These are phyloP conservation scores for Rhagoletis pomonella DNA, from an alignment of 1,140 invertebrate genomes.

Conservation along the genomic window DNA sequence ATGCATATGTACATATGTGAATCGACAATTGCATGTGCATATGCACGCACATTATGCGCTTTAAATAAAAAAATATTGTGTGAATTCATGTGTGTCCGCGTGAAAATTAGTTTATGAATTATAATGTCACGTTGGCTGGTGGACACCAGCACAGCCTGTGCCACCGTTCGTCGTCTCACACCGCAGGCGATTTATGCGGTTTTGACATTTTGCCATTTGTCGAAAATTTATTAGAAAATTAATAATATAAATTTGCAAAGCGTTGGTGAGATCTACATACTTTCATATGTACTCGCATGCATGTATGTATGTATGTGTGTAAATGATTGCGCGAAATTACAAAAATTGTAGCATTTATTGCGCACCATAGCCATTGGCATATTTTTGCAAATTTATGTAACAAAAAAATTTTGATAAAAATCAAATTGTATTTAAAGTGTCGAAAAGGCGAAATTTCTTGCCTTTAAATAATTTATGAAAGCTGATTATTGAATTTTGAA, in stretches of 20 bases:
- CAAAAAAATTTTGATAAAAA: no score
- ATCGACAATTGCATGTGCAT: not conserved
- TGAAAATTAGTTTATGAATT: constrained; percentile 49
- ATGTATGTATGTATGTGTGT: not conserved
- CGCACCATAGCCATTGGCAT: no score
- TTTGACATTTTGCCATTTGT: constrained; percentile 48
- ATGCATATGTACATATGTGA: not conserved
- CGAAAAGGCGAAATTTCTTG: no score
- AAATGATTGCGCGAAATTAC: constrained; percentile 25
- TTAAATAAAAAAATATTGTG: constrained; percentile 1
- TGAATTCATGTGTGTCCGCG: constrained; percentile 2
- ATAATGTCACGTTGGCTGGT: constrained; percentile 43
- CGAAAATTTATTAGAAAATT: constrained; percentile 51
- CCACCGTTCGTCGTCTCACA: constrained; percentile 21
- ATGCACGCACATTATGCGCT: not conserved
- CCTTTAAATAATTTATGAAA: no score
- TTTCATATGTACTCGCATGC: not conserved
- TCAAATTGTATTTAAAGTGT: no score
- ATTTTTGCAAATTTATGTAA: no score
- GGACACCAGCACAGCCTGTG: not conserved
- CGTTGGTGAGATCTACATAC: not conserved
- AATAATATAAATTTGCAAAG: constrained; percentile 35
- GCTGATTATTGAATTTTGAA: no score
- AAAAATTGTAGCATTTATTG: not conserved
- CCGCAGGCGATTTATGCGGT: constrained; percentile 35